phyloP scores from a whole-genome alignment of 2,888 invertebrate species.

The Drosophila eohydei region DNA sequence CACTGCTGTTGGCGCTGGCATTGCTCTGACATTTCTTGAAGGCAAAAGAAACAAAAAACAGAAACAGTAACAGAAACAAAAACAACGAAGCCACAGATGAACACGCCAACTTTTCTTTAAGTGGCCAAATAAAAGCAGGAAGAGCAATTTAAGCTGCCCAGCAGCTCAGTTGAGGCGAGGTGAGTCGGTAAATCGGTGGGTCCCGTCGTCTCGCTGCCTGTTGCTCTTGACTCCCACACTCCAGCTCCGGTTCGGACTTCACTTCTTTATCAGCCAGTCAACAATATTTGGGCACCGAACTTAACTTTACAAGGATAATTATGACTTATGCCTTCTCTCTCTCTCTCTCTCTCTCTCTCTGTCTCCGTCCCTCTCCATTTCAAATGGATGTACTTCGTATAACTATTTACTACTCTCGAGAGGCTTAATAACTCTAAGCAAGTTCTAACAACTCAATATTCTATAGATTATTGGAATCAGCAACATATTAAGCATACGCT shows the following conservation, averaged over 20 bases:
- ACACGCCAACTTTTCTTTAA: slow-evolving; percentile 15
- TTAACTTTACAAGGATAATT: slow-evolving; percentile 1
- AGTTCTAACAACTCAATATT: neutral
- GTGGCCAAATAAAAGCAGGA: slow-evolving; percentile 1
- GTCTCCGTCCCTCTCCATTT: neutral
- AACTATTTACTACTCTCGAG: no score
- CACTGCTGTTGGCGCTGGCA: slow-evolving; percentile 21
- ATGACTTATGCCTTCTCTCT: neutral
- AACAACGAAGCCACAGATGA: slow-evolving; percentile 13
- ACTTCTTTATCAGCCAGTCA: neutral
- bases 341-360: neutral
- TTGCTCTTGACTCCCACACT: neutral
- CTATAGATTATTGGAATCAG: no score
- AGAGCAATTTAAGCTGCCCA: neutral
- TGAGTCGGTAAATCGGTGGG: neutral
- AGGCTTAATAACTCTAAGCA: neutral
- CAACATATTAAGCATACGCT: no score
- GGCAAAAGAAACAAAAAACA: neutral
- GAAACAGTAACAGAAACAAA: slow-evolving; percentile 6
- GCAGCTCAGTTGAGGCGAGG: no score
- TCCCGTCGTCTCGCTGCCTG: neutral
- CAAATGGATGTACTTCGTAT: neutral
- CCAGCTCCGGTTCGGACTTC: neutral
- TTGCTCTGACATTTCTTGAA: slow-evolving; percentile 10
- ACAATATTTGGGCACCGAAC: neutral